phyloP scores from a whole-genome alignment of 2,113 vertebrate species.

The Colinus virginianus region DNA sequence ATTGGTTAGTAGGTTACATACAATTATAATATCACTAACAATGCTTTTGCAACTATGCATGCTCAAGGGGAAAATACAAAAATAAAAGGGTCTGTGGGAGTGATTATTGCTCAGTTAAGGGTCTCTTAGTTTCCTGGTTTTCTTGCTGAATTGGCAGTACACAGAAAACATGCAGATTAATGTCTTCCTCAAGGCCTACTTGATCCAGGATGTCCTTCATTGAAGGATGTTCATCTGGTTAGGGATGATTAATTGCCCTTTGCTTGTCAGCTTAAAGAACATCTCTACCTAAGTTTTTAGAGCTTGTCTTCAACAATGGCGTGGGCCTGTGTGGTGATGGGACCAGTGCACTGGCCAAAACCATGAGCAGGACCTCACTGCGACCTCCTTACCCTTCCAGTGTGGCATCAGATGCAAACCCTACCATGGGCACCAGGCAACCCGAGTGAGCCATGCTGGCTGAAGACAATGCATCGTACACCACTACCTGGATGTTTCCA shows the following conservation, averaged over 20 bases:
- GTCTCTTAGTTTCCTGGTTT: neutral
- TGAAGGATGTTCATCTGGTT: neutral
- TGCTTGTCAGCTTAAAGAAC: too few species aligned
- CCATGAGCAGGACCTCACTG: rapidly evolving
- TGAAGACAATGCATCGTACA: rapidly evolving
- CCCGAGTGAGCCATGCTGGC: rapidly evolving
- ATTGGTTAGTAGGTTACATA: neutral
- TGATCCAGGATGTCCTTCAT: neutral
- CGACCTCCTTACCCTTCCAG: neutral
- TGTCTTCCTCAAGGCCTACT: neutral
- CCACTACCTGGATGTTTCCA: neutral
- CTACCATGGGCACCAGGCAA: rapidly evolving
- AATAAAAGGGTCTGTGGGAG: neutral
- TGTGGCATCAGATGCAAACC: neutral
- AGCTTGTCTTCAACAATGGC: too few species aligned
- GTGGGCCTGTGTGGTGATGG: neutral
- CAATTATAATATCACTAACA: neutral
- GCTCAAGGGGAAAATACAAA: neutral
- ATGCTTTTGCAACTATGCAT: neutral
- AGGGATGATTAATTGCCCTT: neutral
- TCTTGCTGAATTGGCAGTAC: neutral
- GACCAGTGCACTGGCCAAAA: neutral
- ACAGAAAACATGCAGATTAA: neutral
- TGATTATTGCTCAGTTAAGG: neutral
- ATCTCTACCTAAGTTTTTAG: too few species aligned